phyloP scores from a whole-genome alignment of 2,888 invertebrate genomes.

The Seladonia tumulorum region DNA sequence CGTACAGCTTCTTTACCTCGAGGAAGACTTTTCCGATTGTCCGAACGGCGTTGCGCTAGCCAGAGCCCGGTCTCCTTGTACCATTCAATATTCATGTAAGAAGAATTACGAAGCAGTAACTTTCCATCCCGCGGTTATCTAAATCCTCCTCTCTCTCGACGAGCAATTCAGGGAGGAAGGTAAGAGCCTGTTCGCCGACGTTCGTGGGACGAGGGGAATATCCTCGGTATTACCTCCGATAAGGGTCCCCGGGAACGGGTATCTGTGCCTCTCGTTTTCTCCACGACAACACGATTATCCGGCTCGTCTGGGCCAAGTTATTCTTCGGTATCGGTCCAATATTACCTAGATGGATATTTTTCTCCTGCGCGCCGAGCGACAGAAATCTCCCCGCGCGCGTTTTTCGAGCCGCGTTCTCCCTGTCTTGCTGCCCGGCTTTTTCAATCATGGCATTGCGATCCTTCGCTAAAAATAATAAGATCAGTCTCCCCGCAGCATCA shows the following conservation, averaged over 20 bases:
- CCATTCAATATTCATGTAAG: conserved; percentile 54
- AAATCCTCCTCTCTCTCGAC: conserved; percentile 69
- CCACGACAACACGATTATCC: conserved; percentile 59
- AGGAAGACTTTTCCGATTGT: not conserved
- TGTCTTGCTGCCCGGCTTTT: not conserved
- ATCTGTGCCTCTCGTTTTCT: conserved; percentile 45
- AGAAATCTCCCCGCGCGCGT: not conserved
- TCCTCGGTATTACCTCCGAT: conserved; percentile 65
- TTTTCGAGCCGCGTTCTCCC: not conserved
- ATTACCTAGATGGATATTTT: conserved; percentile 35
- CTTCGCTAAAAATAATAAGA: not conserved
- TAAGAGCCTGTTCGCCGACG: conserved; percentile 48
- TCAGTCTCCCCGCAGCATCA: not conserved
- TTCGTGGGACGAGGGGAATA: conserved; percentile 45
- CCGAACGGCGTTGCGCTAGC: not conserved
- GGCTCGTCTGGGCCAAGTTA: conserved; percentile 44
- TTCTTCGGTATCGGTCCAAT: conserved; percentile 40
- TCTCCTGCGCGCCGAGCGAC: not conserved
- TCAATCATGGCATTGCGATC: not conserved
- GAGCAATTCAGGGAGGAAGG: conserved; percentile 54
- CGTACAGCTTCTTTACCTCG: not conserved
- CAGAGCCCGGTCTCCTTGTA: not conserved
- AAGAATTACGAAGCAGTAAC: conserved; percentile 61
- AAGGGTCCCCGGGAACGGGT: conserved; percentile 55
- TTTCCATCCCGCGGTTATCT: conserved; percentile 72